These are phyloP conservation scores for Halictus ligatus DNA, from an alignment of 2,888 invertebrate genomes.

Conservation along the genomic window DNA sequence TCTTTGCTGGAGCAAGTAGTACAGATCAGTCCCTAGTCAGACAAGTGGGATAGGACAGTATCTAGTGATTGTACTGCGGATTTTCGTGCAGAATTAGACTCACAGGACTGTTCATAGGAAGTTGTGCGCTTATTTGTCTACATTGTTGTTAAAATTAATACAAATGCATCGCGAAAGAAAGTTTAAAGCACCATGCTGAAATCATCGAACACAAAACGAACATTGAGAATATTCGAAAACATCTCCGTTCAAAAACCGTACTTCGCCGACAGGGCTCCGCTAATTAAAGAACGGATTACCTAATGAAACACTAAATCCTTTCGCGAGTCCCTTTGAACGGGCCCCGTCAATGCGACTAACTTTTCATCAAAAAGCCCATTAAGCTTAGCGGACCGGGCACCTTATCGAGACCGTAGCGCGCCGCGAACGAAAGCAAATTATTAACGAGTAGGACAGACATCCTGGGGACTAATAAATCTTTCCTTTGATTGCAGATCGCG, in stretches of 20 bases:
- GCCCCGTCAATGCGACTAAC: neutral
- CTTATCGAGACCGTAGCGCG: neutral
- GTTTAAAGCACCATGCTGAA: too few relatives aligned
- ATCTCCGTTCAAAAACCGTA: neutral
- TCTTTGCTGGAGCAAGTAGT: too few relatives aligned
- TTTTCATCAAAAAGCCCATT: neutral
- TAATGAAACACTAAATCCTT: neutral
- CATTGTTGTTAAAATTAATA: too few relatives aligned
- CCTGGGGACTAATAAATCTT: neutral
- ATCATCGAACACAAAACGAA: too few relatives aligned
- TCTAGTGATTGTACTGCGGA: too few relatives aligned
- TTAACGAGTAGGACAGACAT: neutral
- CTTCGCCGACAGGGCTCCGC: neutral
- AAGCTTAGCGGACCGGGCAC: neutral
- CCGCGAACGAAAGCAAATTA: neutral
- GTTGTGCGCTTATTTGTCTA: too few relatives aligned
- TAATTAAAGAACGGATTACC: neutral
- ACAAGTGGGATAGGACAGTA: too few relatives aligned
- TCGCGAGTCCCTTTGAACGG: neutral
- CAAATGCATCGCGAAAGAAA: too few relatives aligned
- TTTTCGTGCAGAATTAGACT: too few relatives aligned
- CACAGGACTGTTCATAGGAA: too few relatives aligned
- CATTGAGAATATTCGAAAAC: too few relatives aligned
- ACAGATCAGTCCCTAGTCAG: too few relatives aligned
- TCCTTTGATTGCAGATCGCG: conserved; percentile 18